phyloP scores from a whole-genome alignment of 37 sponge, comb jelly and placozoan species.

The Tethya wilhelma region DNA sequence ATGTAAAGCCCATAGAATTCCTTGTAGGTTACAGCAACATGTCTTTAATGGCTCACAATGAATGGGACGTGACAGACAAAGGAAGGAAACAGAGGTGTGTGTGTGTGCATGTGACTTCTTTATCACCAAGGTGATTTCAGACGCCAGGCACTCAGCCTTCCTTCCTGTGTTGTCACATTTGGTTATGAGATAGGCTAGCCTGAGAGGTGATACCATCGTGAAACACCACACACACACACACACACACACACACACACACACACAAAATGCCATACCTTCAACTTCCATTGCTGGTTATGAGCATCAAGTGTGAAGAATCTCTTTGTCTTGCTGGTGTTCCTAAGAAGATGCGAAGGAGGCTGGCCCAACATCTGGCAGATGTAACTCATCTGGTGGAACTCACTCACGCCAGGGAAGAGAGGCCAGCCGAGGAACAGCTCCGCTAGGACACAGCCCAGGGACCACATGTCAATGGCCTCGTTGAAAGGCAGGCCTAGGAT shows the following conservation, averaged over 20 bases:
- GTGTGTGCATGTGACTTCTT: too few species aligned
- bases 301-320: conserved; percentile 58
- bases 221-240: conserved; percentile 48
- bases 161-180: too few species aligned
- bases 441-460: conserved; percentile 93
- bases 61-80: too few species aligned
- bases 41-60: too few species aligned
- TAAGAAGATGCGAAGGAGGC: conserved; percentile 57
- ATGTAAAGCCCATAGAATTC: too few species aligned
- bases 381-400: conserved; percentile 87
- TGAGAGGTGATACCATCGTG: neutral
- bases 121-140: too few species aligned
- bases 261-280: conserved; percentile 54
- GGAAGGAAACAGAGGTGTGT: neutral
- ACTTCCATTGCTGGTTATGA: conserved; percentile 1
- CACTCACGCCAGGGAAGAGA: conserved; percentile 88
- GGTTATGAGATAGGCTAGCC: too few species aligned
- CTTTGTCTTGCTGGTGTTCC: conserved; percentile 40
- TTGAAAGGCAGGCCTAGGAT: conserved; percentile 86
- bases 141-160: too few species aligned
- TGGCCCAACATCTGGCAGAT: conserved; percentile 74
- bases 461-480: conserved; percentile 95
- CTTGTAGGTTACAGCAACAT: too few species aligned
- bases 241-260: conserved; percentile 68
- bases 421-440: conserved; percentile 97